phyloP scores from a whole-genome alignment of 2,888 invertebrate genomes.

The Habroteleia sp. region DNA sequence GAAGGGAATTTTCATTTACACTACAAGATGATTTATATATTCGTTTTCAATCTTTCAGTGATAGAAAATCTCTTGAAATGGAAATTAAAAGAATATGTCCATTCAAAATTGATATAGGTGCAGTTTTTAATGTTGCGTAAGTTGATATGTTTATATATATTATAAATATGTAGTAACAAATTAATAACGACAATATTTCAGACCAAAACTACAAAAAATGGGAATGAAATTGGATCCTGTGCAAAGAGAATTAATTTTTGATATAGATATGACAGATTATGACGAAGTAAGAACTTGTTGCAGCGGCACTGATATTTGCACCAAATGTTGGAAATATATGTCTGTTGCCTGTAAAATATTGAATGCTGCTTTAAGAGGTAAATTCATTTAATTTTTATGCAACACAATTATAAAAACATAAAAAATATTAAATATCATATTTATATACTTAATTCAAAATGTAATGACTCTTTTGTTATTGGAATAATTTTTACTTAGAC shows the following conservation, averaged over 20 bases:
- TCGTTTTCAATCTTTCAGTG: constrained; percentile 92
- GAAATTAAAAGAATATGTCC: constrained; percentile 91
- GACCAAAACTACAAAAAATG: constrained; percentile 69
- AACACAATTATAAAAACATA: not conserved
- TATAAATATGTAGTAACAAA: too few species aligned
- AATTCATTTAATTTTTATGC: constrained; percentile 6
- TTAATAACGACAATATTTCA: constrained; percentile 27
- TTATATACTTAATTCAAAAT: too few species aligned
- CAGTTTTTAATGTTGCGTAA: constrained; percentile 67
- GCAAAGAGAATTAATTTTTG: constrained; percentile 97
- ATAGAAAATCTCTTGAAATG: constrained; percentile 89
- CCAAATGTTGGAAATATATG: constrained; percentile 99
- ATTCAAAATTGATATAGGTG: constrained; percentile 97
- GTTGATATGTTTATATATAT: constrained; percentile 15
- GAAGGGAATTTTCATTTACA: constrained; percentile 97
- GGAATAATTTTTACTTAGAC: constrained; percentile 85
- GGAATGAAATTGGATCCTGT: constrained; percentile 74
- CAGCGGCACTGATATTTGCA: constrained; percentile 93
- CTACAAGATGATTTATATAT: constrained; percentile 95
- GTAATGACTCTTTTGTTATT: too few species aligned
- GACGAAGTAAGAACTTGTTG: constrained; percentile 97
- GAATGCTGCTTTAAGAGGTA: constrained; percentile 91
- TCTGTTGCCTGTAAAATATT: constrained; percentile 94
- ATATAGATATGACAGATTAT: constrained; percentile 99
- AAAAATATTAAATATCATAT: constrained; percentile 1